These are phyloP conservation scores for Trichogramma pretiosum DNA, from an alignment of 1,140 invertebrate genomes.

Conservation along the genomic window DNA sequence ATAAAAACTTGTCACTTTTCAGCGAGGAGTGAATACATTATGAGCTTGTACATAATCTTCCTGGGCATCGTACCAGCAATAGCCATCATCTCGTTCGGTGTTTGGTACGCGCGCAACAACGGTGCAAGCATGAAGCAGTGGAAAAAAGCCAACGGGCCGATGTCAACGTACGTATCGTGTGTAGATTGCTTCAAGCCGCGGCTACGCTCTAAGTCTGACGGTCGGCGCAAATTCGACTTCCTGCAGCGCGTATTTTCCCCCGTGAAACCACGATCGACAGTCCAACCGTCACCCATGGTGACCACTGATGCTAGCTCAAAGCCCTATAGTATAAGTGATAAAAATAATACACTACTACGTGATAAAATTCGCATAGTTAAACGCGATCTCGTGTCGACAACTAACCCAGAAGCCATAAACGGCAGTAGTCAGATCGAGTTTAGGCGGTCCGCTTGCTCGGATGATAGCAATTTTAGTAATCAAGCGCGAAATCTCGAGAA, in stretches of 20 bases:
- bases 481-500: not conserved
- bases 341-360: not conserved
- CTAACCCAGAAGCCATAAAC: constrained; percentile 54
- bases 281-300: not conserved
- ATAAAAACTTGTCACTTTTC: no score
- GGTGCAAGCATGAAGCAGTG: constrained; percentile 53
- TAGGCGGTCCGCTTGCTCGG: constrained; percentile 19
- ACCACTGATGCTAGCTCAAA: constrained; percentile 13
- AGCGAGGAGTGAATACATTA: constrained; percentile 64
- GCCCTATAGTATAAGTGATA: constrained; percentile 33
- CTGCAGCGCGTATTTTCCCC: not conserved
- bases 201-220: not conserved
- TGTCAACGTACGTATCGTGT: constrained; percentile 62
- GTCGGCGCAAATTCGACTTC: not conserved
- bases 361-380: constrained; percentile 46
- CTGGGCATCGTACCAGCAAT: constrained; percentile 68
- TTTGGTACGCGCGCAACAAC: constrained; percentile 66
- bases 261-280: constrained; percentile 12
- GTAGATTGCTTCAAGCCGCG: constrained; percentile 30
- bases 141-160: constrained; percentile 47
- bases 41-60: constrained; percentile 73
- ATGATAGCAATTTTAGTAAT: not conserved
- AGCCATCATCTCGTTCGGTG: constrained; percentile 54
- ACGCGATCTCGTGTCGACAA: constrained; percentile 59
- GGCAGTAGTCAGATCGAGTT: constrained; percentile 42